These are phyloP conservation scores for Carterocephalus palaemon DNA, from an alignment of 2,888 invertebrate genomes.

Conservation along the genomic window DNA sequence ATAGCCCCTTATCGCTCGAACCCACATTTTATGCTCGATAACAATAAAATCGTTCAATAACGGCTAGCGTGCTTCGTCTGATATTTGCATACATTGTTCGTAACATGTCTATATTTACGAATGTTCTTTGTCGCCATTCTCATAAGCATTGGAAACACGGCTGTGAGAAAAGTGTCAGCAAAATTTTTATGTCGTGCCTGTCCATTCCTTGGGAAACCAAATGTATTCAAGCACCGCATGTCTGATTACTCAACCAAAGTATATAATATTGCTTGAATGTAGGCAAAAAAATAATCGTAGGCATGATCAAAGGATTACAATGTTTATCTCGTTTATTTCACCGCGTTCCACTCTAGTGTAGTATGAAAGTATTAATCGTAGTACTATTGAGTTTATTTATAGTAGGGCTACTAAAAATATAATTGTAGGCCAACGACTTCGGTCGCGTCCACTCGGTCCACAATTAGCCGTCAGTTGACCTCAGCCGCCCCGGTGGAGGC, in stretches of 20 bases:
- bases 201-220: too few relatives aligned
- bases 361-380: constrained; percentile 24
- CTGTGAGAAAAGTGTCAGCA: too few relatives aligned
- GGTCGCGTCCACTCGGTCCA: constrained; percentile 34
- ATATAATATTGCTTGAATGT: too few relatives aligned
- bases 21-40: constrained; percentile 32
- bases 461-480: constrained; percentile 74
- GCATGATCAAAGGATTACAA: too few relatives aligned
- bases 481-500: constrained; percentile 49
- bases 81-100: not conserved
- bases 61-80: constrained; percentile 2
- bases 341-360: not conserved
- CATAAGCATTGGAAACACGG: too few relatives aligned
- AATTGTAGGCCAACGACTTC: constrained; percentile 53
- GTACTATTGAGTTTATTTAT: constrained; percentile 40
- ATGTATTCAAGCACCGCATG: too few relatives aligned
- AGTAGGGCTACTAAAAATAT: constrained; percentile 38
- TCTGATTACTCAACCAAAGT: too few relatives aligned
- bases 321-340: constrained; percentile 6
- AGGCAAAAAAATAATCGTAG: too few relatives aligned
- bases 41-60: constrained; percentile 20
- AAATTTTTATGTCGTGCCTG: too few relatives aligned
- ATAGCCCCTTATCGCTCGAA: constrained; percentile 38
- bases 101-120: not conserved
- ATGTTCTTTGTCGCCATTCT: too few relatives aligned